Evolutionary conservation across 1,140 invertebrate species (phyloP), one percentile per base, ranked within the genome.

Genomic region (Polyergus mexicanus): DNA sequence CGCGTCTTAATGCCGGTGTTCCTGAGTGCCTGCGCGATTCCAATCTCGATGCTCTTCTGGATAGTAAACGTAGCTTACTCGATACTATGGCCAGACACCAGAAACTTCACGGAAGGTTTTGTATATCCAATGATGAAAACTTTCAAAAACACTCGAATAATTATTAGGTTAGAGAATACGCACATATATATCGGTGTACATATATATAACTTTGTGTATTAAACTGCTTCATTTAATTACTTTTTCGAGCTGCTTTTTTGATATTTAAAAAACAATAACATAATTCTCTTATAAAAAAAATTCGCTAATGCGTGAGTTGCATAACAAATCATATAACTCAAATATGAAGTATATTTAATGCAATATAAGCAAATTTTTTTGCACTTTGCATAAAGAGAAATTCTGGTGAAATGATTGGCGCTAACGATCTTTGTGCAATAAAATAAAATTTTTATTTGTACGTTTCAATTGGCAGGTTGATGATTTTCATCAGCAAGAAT

Each of bases 11-110:
- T 97, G 87, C 96, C 96, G 35, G 95, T 97, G 5, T 85, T 97
- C 5, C 92, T 97, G 35, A 96, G 96, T 91, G 96, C 96, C 7
- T 93, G 97, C 66, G 96, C 97, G 6, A 97, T 98, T 88, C 97
- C 97, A 28, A 84, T 97, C 16, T 97, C 97, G 0, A 96, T 97
- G 95, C 95, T 97, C 3, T 96, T 97, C 94, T 98, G 97, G 97
- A 95, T 96, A 85, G 95, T 96, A 58, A 97, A 97, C 92, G 94
- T 97, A 65, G 95, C 96, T 19, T 96, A 97, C 91, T 96, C 96
- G 0, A 96, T 96, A 87, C 93, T 97, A 7, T 95, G 95, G 88
- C 92, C 94, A 35, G 92, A 94, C 77, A 90, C 92, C 38, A 94
- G 95, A 32, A 68, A 90, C 84, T 94, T 94, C 56, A 94, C 95